phyloP scores from a whole-genome alignment of 2,888 invertebrate genomes.

The Leptopilina syphax region DNA sequence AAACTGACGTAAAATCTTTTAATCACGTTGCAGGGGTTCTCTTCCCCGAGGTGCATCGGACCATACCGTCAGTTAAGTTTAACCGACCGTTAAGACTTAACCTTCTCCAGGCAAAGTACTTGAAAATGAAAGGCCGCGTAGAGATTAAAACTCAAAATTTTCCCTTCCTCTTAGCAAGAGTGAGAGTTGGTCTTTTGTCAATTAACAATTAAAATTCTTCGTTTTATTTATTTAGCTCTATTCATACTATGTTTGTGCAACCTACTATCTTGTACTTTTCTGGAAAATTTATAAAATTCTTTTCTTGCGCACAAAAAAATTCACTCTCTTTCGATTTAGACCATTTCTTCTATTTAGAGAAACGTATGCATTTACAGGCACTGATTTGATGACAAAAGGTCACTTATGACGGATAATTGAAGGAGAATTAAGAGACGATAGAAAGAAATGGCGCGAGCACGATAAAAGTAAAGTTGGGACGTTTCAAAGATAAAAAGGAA shows the following conservation, averaged over 20 bases:
- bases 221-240: neutral
- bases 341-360: no score
- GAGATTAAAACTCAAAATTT: conserved; percentile 53
- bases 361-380: no score
- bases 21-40: conserved; percentile 59
- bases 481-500: conserved; percentile 76
- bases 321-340: no score
- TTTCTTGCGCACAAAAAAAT: no score
- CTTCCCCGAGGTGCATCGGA: conserved; percentile 61
- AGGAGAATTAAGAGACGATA: conserved; percentile 44
- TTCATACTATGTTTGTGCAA: neutral
- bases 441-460: conserved; percentile 46
- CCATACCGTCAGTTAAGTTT: conserved; percentile 70
- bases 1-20: conserved; percentile 71
- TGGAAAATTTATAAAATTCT: neutral
- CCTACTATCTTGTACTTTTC: neutral
- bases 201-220: neutral
- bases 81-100: conserved; percentile 68
- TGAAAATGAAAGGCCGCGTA: conserved; percentile 51
- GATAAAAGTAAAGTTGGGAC: conserved; percentile 69
- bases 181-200: neutral
- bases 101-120: conserved; percentile 51
- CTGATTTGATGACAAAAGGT: neutral
- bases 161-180: neutral
- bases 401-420: conserved; percentile 5